Base-by-base conservation (phyloP, 2,888 invertebrate genomes). In the Caenorhabditis sulstoni region DNA sequence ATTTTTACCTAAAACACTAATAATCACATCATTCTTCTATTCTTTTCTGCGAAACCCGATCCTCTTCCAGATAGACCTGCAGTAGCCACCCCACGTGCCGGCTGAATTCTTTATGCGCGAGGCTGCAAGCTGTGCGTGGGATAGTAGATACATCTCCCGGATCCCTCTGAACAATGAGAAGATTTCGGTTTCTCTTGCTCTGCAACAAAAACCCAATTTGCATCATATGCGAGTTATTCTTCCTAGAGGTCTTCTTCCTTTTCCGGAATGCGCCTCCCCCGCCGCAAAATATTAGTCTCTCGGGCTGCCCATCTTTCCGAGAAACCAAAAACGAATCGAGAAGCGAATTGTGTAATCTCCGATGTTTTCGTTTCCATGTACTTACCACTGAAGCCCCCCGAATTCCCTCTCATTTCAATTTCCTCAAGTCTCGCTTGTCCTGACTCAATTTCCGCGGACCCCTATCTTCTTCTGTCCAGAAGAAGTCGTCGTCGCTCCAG, bases 171-270 rank as follows among this genome's bases (percentile, higher is more conserved):
- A 65, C 44, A 53, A 65, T 47, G 47, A 44, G 47, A 45, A 66
- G 57, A 55, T 45, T 22, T 57, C 14, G 14, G 53, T 41, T 57
- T 39, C 18, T 49, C 22, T n/a, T n/a, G n/a, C n/a, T 29, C 29
- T 7, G 29, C 29, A 29, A 29, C 66, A 66, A 55, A 55, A 45
- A 70, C 70, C 70, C 70, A 70, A 70, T 70, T 70, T 70, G 70
- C 53, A 61, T 70, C 53, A 52, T 57, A 47, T 68, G 41, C 44
- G 23, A 55, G n/a, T 41, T 55, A 55, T 50, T 58, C 47, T 57
- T 66, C 20, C 35, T 49, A 37, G 23, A 14, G 44, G 39, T 53
- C 29, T 18, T 16, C 22, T 22, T 22, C 44, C n/a, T 11, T 41
- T 59, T 47, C 45, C 47, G 37, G 35, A 7, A 61, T 8, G n/a